Conservation (phyloP, 2,888 invertebrate species). For the Atethmia centrago region DNA sequence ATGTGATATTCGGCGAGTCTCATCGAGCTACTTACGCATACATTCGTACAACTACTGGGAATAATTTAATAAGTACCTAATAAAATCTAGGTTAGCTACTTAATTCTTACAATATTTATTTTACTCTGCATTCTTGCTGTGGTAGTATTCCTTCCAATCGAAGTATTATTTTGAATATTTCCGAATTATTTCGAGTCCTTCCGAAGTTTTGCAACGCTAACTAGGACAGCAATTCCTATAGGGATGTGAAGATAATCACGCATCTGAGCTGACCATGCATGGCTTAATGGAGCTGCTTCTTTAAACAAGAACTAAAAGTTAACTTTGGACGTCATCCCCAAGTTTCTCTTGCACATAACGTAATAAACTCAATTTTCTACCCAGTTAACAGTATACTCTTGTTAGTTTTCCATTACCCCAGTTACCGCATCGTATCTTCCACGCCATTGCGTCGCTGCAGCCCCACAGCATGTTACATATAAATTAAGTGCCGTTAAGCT, state of each 20-base stretch:
- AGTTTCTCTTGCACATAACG: not conserved
- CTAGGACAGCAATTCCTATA: not conserved
- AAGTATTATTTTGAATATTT: no score
- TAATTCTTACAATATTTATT: no score
- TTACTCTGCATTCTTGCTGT: no score
- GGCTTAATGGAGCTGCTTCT: not conserved
- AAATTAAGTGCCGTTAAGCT: slow-evolving; percentile 41
- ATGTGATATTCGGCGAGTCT: no score
- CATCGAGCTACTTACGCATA: no score
- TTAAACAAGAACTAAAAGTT: not conserved
- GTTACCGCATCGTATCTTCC: slow-evolving; percentile 38
- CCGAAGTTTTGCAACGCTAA: not conserved
- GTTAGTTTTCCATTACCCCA: slow-evolving; percentile 45
- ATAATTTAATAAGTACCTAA: no score
- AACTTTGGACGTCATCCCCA: not conserved
- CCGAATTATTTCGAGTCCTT: no score
- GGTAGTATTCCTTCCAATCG: no score
- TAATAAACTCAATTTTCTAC: slow-evolving; percentile 31
- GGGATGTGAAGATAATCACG: not conserved
- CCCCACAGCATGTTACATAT: slow-evolving; percentile 26
- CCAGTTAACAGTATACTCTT: slow-evolving; percentile 15
- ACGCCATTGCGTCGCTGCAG: slow-evolving; percentile 38
- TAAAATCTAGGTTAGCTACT: no score
- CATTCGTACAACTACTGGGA: no score
- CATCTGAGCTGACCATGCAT: not conserved